Evolutionary conservation across 2,797 vertebrate species (phyloP).

Genomic region (Malacoraja senta): DNA sequence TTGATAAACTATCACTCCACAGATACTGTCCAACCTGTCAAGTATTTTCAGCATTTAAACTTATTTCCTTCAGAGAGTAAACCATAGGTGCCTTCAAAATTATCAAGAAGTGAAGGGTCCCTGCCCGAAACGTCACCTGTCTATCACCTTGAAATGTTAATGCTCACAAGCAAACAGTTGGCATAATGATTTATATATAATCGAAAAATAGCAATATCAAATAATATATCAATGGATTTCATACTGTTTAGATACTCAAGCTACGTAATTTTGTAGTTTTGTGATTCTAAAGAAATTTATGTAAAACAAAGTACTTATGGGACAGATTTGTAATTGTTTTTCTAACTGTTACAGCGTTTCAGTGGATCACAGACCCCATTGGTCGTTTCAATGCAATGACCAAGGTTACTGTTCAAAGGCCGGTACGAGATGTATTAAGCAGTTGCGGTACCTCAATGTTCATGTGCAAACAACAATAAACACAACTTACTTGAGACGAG

Average conservation of each 20-base stretch:
- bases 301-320: neutral
- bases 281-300: neutral
- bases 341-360: neutral
- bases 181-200: neutral
- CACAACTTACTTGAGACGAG: no score
- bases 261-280: neutral
- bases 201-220: neutral
- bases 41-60: no score
- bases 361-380: neutral
- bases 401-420: neutral
- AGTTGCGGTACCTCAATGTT: no score
- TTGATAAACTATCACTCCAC: no score
- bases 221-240: neutral
- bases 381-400: neutral
- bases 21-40: no score
- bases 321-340: neutral
- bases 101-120: neutral
- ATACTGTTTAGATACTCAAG: neutral
- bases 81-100: neutral
- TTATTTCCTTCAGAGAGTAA: no score
- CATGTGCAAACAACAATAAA: no score
- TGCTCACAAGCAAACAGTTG: neutral
- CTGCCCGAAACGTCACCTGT: no score
- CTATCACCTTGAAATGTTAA: neutral
- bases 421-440: no score